Percentiles rank a stretch among this genome's conserved stretches.
These are phyloP conservation scores for Spatulosminthurus flaviceps DNA, from an alignment of 2,888 invertebrate genomes.

Conservation along the genomic window DNA sequence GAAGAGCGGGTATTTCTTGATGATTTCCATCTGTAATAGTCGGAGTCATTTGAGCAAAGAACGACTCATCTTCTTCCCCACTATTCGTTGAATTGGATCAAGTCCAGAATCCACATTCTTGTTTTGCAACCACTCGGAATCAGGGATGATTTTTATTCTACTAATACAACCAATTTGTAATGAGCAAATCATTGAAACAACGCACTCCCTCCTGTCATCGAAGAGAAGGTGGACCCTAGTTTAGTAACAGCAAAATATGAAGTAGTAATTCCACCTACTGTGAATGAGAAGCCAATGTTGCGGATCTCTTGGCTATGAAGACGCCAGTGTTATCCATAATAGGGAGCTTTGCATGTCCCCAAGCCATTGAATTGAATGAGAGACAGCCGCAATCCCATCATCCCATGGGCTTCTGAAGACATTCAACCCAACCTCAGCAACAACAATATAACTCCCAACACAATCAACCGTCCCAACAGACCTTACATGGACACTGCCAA, in stretches of 20 bases:
- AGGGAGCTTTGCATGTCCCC: neutral
- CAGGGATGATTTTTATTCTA: no score
- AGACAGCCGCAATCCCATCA: no score
- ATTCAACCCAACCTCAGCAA: neutral
- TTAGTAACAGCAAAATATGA: neutral
- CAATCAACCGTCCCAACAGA: neutral
- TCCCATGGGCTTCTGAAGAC: neutral
- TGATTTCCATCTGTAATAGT: no score
- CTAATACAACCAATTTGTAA: no score
- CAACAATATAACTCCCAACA: neutral
- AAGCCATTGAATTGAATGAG: neutral
- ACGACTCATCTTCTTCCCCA: no score
- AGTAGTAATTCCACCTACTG: neutral
- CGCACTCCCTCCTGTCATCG: neutral
- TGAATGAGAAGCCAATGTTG: slow-evolving; percentile 33
- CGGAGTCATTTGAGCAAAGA: no score
- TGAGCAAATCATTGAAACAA: no score
- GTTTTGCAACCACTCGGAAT: no score
- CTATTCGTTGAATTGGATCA: no score
- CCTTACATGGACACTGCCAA: neutral
- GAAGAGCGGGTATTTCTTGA: no score
- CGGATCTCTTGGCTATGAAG: neutral
- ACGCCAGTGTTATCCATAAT: slow-evolving; percentile 4
- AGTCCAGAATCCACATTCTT: no score
- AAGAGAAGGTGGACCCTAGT: neutral